Base-by-base conservation (phyloP, 2,888 invertebrate genomes). In the Macropis europaea region DNA sequence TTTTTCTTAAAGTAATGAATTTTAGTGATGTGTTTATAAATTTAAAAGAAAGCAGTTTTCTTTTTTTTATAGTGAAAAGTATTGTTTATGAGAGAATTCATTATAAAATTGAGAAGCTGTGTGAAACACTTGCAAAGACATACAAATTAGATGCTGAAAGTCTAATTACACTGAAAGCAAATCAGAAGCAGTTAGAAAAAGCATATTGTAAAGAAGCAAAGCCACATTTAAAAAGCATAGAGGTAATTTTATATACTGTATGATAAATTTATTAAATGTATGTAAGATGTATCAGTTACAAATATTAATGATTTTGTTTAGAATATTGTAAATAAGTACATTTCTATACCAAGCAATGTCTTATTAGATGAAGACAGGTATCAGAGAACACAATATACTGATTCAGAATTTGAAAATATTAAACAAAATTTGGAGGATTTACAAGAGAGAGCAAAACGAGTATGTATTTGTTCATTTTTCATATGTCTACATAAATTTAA, bases 291-390 rank as follows among this genome's bases (percentile, higher is more conserved):
- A 19, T n/a, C n/a, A n/a, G n/a, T n/a, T n/a, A n/a, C n/a, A n/a
- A n/a, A n/a, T 47, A 17, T 63, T 45, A 1, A 6, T 40, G 5
- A 15, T 54, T 60, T 52, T 60, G 43, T 69, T 30, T 59, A 86
- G 86, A 72, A 74, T 73, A 54, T 56, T 22, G 69, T 82, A 15
- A 76, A 77, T 15, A 79, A 82, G 52, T 78, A 66, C 15, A 72
- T 86, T 32, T 43, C 67, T 30, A 71, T 87, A 13, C 87, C 87
- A 3, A 50, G 76, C 13, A 74, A 85, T 56, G 69, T 87, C 42
- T 53, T 87, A 9, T 53, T 84, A 19, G 76, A 84, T 0, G 85
- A 85, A 36, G 87, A 87, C 53, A 76, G 73, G 53, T 69, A 54
- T 43, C 87, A 87, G 53, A 71, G 62, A 3, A 62, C 54, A 19